These are phyloP conservation scores for Eupristina koningsbergeri DNA, from an alignment of 1,140 invertebrate genomes.

Conservation along the genomic window DNA sequence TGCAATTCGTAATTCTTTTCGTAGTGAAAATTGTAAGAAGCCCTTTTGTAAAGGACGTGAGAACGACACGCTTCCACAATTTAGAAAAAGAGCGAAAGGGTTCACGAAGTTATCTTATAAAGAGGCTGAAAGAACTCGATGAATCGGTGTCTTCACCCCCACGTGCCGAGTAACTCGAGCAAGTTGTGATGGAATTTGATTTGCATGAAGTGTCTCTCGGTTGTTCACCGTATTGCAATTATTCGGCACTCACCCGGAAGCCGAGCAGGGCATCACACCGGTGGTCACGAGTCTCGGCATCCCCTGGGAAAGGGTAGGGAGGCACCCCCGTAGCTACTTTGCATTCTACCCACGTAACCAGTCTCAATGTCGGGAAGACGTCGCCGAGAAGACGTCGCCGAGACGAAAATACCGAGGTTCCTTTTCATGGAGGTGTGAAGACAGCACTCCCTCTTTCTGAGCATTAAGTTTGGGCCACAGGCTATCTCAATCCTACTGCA, in stretches of 20 bases:
- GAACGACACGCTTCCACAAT: no score
- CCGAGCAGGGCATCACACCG: background rate
- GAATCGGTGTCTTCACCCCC: no score
- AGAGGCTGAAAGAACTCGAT: no score
- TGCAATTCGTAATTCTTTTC: no score
- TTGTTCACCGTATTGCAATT: conserved; percentile 17
- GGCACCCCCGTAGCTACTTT: conserved; percentile 31
- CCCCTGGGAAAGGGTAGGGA: no score
- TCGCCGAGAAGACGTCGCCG: no score
- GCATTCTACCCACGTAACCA: conserved; percentile 25
- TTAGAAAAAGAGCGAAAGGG: no score
- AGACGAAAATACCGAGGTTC: no score
- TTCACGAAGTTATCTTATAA: no score
- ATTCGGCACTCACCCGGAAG: background rate
- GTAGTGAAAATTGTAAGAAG: no score
- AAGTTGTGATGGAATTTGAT: background rate
- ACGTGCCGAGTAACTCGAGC: background rate
- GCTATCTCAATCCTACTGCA: background rate
- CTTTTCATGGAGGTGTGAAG: no score
- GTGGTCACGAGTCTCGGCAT: background rate
- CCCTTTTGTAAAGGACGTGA: no score
- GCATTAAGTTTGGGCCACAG: background rate
- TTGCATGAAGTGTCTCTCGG: background rate
- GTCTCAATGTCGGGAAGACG: conserved; percentile 1
- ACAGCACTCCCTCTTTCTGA: background rate